Evolutionary conservation across 2,797 vertebrate genomes (phyloP), one percentile per base, ranked within the genome.

Genomic region (Paramormyrops hopkinsi): DNA sequence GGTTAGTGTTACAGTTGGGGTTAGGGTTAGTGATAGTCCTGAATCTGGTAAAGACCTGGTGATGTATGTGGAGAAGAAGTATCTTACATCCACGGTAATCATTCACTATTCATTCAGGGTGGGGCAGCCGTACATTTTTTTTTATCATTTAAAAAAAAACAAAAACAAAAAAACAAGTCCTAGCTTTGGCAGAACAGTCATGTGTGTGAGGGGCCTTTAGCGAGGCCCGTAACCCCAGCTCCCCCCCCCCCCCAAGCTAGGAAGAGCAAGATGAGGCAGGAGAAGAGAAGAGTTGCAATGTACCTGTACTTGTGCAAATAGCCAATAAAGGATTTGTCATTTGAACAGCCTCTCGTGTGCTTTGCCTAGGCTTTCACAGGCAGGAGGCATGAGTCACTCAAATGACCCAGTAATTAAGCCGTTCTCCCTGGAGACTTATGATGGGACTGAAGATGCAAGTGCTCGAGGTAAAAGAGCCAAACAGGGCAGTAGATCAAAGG

Each of bases 391-490:
- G 97, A 96, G 94, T 88, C 97, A 96, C 89, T 92, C 95, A 1
- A 93, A 93, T 46, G 94, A 92, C 89, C 93, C 93, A 3, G 94
- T 95, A n/a, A 94, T 94, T 69, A 94, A 93, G 8, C 91, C 89
- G 41, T 93, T 96, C 89, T 89, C 86, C 25, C 92, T 96, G 92
- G 95, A 97, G 93, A 84, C 59, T 0, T 97, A 97, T 37, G 94
- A 97, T 93, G 93, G 93, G 91, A 96, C 96, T 0, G 95, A 96
- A 76, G 96, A 97, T 41, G 96, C 97, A 88, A 94, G n/a, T 33
- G 0, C 37, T 0, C 91, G 79, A 90, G 83, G 12, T 90, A 4
- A 29, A 62, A 8, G 93, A 91, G 56, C 91, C 92, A 33, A 89
- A 94, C 65, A 92, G 93, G 9, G 91, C 93, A 4, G 92, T 6